phyloP scores from a whole-genome alignment of 2,888 invertebrate genomes.

The Oligia fasciuncula region DNA sequence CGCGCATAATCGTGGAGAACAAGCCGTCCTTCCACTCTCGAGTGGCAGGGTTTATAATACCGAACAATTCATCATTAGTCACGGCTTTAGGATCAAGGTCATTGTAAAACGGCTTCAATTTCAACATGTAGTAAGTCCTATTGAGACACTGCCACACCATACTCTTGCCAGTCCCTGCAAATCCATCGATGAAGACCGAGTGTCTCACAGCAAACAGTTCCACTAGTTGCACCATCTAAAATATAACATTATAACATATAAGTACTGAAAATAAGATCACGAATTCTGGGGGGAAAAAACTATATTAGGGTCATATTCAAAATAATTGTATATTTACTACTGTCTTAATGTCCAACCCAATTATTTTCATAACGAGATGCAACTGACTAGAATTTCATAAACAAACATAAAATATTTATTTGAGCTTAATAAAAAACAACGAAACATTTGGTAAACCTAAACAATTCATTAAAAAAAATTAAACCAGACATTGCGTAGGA shows the following conservation, averaged over 20 bases:
- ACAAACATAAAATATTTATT: no score
- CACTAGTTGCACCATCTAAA: conserved; percentile 96
- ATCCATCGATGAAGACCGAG: conserved; percentile 96
- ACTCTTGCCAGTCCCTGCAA: conserved; percentile 97
- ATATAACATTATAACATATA: conserved; percentile 23
- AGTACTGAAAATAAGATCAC: background rate
- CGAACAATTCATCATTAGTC: conserved; percentile 98
- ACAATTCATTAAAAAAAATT: no score
- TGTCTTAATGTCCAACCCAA: no score
- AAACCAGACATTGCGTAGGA: no score
- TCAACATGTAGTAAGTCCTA: conserved; percentile 95
- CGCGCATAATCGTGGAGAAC: conserved; percentile 97
- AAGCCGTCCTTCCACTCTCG: conserved; percentile 98
- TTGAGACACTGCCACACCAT: conserved; percentile 97
- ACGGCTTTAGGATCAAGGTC: conserved; percentile 99
- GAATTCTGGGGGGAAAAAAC: background rate
- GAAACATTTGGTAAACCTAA: no score
- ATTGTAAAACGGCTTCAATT: conserved; percentile 95
- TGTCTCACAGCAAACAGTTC: conserved; percentile 98
- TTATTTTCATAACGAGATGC: no score
- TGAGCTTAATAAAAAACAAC: no score
- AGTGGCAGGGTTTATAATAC: conserved; percentile 97
- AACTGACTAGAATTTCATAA: no score
- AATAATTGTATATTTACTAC: no score
- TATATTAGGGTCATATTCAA: no score